phyloP scores from a whole-genome alignment of 2,888 invertebrate genomes.

The Drosophila leonis region DNA sequence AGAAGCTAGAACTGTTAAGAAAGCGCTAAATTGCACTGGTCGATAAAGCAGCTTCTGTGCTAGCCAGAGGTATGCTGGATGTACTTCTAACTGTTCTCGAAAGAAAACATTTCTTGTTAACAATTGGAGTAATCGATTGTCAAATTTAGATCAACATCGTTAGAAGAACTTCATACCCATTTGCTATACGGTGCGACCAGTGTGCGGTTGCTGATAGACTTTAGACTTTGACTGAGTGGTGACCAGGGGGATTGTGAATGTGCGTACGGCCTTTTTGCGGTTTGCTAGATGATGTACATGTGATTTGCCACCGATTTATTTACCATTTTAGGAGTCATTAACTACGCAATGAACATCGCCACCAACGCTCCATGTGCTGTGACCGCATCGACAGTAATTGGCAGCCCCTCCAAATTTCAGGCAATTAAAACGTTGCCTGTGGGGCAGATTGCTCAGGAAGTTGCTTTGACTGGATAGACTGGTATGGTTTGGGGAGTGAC shows the following conservation, averaged over 20 bases:
- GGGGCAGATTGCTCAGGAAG: slow-evolving; percentile 22
- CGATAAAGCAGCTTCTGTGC: no score
- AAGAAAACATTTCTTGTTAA: not conserved
- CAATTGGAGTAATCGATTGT: not conserved
- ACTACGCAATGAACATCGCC: slow-evolving; percentile 28
- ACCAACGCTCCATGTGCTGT: not conserved
- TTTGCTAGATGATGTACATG: slow-evolving; percentile 12
- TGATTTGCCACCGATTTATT: slow-evolving; percentile 48
- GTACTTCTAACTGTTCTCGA: no score
- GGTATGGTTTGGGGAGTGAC: slow-evolving; percentile 7
- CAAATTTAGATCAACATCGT: not conserved
- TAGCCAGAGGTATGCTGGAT: no score
- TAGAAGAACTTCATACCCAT: not conserved
- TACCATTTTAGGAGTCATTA: slow-evolving; percentile 56
- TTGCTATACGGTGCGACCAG: not conserved
- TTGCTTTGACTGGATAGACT: slow-evolving; percentile 19
- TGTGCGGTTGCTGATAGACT: not conserved
- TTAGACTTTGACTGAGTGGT: not conserved
- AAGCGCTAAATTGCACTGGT: no score
- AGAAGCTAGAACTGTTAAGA: no score
- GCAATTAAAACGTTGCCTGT: slow-evolving; percentile 45
- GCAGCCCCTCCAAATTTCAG: slow-evolving; percentile 37
- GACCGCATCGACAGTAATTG: slow-evolving; percentile 7
- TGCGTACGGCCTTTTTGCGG: slow-evolving; percentile 26
- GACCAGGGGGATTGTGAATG: not conserved